Evolutionary conservation across 2,888 invertebrate genomes (phyloP).

Genomic region (Rhodophaea formosa): DNA sequence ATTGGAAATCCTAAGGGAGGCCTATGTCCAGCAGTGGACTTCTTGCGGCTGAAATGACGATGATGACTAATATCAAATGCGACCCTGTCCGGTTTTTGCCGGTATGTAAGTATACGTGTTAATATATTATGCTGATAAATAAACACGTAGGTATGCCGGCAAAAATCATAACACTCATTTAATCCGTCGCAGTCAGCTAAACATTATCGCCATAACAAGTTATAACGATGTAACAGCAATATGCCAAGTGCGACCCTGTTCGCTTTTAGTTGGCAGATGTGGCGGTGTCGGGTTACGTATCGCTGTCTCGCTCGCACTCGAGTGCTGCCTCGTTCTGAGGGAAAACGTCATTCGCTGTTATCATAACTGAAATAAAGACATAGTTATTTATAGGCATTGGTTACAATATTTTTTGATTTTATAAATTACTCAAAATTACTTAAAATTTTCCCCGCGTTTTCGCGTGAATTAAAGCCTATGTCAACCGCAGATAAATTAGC

Average conservation of each 20-base stretch:
- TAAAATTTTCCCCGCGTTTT: too few relatives aligned
- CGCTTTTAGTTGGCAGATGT: conserved; percentile 27
- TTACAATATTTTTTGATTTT: neutral
- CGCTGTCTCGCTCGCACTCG: conserved; percentile 16
- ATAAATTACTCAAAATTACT: neutral
- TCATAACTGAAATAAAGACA: neutral
- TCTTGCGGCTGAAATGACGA: too few relatives aligned
- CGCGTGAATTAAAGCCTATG: too few relatives aligned
- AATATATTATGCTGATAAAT: too few relatives aligned
- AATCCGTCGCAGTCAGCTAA: neutral
- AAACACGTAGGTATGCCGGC: too few relatives aligned
- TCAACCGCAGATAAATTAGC: too few relatives aligned
- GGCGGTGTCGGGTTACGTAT: conserved; percentile 25
- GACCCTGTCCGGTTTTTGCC: too few relatives aligned
- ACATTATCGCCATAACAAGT: conserved; percentile 3
- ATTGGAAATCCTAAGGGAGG: too few relatives aligned
- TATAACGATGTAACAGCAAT: conserved; percentile 14
- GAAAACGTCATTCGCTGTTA: conserved; percentile 15
- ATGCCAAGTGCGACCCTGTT: conserved; percentile 19
- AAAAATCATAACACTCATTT: too few relatives aligned
- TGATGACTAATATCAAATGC: too few relatives aligned
- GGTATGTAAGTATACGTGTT: too few relatives aligned
- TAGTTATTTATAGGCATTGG: neutral
- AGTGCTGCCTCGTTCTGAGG: conserved; percentile 18
- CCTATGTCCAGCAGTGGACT: too few relatives aligned